Evolutionary conservation across 2,797 vertebrate genomes (phyloP), one percentile per base, ranked within the genome.

Genomic region (Staurois parvus): DNA sequence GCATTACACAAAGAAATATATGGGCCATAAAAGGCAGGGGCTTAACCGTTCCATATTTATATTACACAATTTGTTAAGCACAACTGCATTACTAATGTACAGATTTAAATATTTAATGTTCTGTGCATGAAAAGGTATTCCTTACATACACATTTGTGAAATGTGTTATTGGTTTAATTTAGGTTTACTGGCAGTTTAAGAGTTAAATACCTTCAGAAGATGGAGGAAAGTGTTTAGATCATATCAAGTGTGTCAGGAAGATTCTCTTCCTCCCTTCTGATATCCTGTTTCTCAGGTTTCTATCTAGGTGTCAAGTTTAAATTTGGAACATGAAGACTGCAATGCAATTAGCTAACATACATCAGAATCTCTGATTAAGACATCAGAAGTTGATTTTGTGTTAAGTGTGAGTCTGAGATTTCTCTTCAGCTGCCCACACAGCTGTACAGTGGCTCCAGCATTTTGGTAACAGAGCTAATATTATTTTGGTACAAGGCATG

Each of bases 261-360:
- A 91, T 52, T 52, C 34, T 91, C 87, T 91, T 92, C 87, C 84
- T 90, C 89, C 88, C n/a, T 73, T 89, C 45, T 89, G 68, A 64
- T 84, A 90, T 92, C 91, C 91, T 93, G 89, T 93, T 93, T 93
- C 89, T 90, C 81, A 91, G 88, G 84, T 88, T 91, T 90, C 78
- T 92, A 74, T 87, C 89, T 72, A 91, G 87, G 81, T 81, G 87
- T 90, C 37, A 90, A 74, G 68, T 89, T 81, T 92, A 88, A 92
- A 91, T 90, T 88, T 89, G 81, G 91, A 93, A 89, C 84, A 90
- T 42, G 48, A 72, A 87, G 85, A 88, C 56, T 64, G 34, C 62
- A 89, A 78, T 87, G 83, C 87, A 87, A 87, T 83, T 76, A 88
- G 90, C 89, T 88, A 81, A 89, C 32, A 77, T 72, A 84, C 85